A percentile compares a stretch with the other conserved stretches of the same genome.
These are phyloP conservation scores for Amblyraja radiata DNA, from an alignment of 2,797 vertebrate species.

Conservation along the genomic window DNA sequence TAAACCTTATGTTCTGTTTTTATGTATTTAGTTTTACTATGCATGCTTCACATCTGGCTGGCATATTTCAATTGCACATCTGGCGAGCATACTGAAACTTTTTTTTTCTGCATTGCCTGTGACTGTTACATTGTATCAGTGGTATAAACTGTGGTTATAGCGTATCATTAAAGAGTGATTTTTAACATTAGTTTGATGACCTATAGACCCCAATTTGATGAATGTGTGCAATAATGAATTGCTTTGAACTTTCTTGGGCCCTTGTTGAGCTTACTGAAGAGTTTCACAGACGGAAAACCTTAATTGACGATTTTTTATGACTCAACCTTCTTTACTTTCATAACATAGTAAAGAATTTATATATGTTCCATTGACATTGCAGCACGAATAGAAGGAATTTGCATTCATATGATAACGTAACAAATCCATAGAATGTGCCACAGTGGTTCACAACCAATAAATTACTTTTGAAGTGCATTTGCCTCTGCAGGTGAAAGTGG, in stretches of 20 bases:
- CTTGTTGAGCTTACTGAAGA: not conserved
- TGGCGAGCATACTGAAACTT: slow-evolving; percentile 7
- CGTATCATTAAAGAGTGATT: slow-evolving; percentile 22
- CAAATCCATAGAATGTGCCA: not conserved
- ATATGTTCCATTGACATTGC: not conserved
- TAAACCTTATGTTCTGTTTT: not conserved
- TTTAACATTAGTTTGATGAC: slow-evolving; percentile 32
- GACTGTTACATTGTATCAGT: not conserved
- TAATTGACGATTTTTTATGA: slow-evolving; percentile 9
- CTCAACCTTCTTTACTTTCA: not conserved
- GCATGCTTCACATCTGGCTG: not conserved
- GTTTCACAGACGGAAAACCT: slow-evolving; percentile 22
- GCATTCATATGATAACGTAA: not conserved
- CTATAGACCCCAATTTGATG: slow-evolving; percentile 26
- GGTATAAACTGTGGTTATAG: not conserved
- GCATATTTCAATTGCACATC: slow-evolving; percentile 7
- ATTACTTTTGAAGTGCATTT: not conserved
- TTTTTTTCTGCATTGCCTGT: not conserved
- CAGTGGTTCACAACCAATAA: not conserved
- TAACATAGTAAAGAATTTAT: not conserved
- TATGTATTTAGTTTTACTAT: not conserved
- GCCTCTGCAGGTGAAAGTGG: not conserved
- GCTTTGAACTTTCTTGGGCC: slow-evolving; percentile 2
- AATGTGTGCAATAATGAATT: slow-evolving; percentile 20
- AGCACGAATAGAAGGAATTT: not conserved